Conservation (phyloP, 2,888 invertebrate genomes). For the Mythimna ferrago region DNA sequence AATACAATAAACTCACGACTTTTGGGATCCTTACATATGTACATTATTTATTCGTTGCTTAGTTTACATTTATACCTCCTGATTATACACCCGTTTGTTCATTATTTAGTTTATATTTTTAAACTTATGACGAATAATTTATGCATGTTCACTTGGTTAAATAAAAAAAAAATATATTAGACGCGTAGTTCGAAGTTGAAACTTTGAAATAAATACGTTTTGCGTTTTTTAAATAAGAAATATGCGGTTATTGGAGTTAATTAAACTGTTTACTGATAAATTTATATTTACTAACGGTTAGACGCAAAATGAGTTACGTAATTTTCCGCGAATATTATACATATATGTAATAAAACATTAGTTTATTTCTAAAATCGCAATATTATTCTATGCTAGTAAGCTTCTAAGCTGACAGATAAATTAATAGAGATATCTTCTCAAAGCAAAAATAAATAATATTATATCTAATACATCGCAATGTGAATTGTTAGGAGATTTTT, state of each 20-base stretch:
- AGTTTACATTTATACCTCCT: no score
- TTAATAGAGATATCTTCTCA: background rate
- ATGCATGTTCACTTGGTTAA: background rate
- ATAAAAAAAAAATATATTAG: background rate
- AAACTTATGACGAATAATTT: no score
- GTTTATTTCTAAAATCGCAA: background rate
- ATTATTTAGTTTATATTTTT: no score
- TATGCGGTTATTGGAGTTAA: background rate
- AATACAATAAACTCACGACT: no score
- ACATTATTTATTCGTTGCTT: no score
- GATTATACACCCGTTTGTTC: no score
- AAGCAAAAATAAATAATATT: background rate
- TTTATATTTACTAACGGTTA: background rate
- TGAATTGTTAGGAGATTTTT: background rate
- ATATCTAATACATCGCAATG: no score
- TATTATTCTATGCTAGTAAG: background rate
- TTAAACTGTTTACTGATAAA: constrained; percentile 10
- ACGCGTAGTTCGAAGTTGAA: background rate
- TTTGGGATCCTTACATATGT: no score
- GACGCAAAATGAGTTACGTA: constrained; percentile 11
- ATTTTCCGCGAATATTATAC: background rate
- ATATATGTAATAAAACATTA: no score
- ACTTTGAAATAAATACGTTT: no score
- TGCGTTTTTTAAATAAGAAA: background rate
- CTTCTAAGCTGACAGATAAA: background rate